These are phyloP conservation scores for Scolopax bukidnonensis DNA, from an alignment of 2,797 vertebrate species.

Conservation along the genomic window DNA sequence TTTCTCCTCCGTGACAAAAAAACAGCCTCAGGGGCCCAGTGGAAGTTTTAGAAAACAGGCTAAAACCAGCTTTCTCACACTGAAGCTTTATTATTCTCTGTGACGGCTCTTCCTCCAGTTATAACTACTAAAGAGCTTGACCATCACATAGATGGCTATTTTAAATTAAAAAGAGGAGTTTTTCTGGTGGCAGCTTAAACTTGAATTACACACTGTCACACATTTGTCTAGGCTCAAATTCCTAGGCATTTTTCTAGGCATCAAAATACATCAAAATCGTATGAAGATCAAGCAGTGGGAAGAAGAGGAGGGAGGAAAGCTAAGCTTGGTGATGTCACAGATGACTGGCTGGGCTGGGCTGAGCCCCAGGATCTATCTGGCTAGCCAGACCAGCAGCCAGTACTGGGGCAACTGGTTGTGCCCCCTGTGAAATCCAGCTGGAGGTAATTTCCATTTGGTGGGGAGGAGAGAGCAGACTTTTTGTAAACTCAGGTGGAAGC, in stretches of 20 bases:
- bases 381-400: too few relatives aligned
- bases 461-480: background rate
- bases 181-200: background rate
- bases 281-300: background rate
- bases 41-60: background rate
- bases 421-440: background rate
- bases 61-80: background rate
- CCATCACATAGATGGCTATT: background rate
- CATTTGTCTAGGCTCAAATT: background rate
- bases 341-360: too few relatives aligned
- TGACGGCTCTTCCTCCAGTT: background rate
- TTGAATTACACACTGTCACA: background rate
- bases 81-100: background rate
- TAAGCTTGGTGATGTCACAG: background rate
- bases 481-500: background rate
- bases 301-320: background rate
- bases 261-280: background rate
- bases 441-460: background rate
- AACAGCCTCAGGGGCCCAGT: background rate
- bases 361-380: too few relatives aligned
- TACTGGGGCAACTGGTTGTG: background rate
- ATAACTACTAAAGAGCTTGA: background rate
- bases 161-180: background rate
- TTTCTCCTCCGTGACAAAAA: background rate
- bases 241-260: too few relatives aligned